Percentiles rank a stretch among this genome's conserved stretches.
phyloP scores from a whole-genome alignment of 2,797 vertebrate genomes.

The Mormyrops attenuatus region DNA sequence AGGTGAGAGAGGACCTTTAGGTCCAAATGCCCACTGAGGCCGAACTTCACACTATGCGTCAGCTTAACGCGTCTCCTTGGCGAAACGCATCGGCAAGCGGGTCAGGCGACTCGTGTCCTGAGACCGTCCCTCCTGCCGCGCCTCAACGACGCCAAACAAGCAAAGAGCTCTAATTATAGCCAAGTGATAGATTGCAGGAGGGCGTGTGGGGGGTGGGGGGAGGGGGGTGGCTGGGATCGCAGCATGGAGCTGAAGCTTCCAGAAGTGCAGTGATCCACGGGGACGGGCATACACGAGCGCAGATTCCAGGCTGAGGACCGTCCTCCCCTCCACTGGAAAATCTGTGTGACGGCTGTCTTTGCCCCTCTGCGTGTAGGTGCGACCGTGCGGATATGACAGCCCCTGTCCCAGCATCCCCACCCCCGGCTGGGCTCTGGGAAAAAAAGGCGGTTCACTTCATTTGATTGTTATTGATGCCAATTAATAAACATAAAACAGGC shows the following conservation, averaged over 20 bases:
- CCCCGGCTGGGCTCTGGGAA: neutral
- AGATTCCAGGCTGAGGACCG: neutral
- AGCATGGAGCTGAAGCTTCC: neutral
- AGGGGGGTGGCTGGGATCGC: too few relatives aligned
- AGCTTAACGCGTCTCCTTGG: constrained; percentile 37
- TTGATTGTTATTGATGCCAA: neutral
- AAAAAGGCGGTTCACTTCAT: neutral
- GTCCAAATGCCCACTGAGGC: constrained; percentile 41
- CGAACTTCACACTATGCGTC: constrained; percentile 38
- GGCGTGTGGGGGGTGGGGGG: neutral
- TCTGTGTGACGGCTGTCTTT: constrained; percentile 42
- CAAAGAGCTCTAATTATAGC: neutral
- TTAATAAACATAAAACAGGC: neutral
- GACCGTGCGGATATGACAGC: neutral
- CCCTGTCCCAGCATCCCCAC: neutral
- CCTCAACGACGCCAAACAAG: neutral
- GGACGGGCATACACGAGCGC: neutral
- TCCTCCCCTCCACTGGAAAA: constrained; percentile 38
- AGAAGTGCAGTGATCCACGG: neutral
- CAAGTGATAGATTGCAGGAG: neutral
- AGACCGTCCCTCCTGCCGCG: neutral
- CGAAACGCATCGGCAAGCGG: neutral
- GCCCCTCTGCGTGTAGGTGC: constrained; percentile 16
- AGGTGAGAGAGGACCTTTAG: neutral
- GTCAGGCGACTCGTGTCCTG: neutral